Base-by-base conservation (phyloP, 1,140 invertebrate genomes). In the Drosophila mojavensis region DNA sequence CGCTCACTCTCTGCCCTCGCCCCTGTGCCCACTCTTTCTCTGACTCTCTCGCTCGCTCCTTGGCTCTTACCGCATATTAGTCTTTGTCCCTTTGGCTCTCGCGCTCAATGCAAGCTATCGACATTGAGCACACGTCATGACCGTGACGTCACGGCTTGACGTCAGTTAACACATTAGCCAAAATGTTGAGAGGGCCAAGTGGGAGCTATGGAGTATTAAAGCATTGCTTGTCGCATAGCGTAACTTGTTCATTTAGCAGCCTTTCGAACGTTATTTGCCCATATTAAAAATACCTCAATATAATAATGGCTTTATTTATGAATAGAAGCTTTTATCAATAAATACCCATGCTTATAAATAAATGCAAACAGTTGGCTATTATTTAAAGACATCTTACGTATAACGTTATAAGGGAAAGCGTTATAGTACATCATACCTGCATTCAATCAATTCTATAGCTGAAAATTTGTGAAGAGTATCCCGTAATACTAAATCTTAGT, bases 141-240 rank as follows among this genome's bases (percentile, higher is more conserved):
- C 85, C 47, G 45, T 88, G 84, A 89, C 80, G 77, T 83, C 79
- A 88, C 61, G 45, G 24, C 10, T 63, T 88, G 83, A 88, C 83
- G 83, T 88, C 81, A 89, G 80, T 15, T 53, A 62, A 61, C 84
- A 53, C 56, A 47, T 48, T 51, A n/a, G 50, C 39, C 33, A 43
- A 54, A 63, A 28, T 20, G 15, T 28, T 15, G 11, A 56, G 70
- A 20, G 55, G 26, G 48, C 48, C 45, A 59, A 54, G 55, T 28
- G 59, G 30, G 67, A 50, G 56, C 55, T 28, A 41, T 13, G 56
- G 39, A 60, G 55, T 67, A 39, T 54, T 48, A 47, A 55, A 41
- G 30, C 41, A 39, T 45, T 45, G 9, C n/a, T 9, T 45, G 13
- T n/a, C 43, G 43, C 13, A 45, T 5, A 15, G 43, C 43, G n/a